Evolutionary conservation across 2,888 invertebrate species (phyloP).

Genomic region (Trilocha varians): DNA sequence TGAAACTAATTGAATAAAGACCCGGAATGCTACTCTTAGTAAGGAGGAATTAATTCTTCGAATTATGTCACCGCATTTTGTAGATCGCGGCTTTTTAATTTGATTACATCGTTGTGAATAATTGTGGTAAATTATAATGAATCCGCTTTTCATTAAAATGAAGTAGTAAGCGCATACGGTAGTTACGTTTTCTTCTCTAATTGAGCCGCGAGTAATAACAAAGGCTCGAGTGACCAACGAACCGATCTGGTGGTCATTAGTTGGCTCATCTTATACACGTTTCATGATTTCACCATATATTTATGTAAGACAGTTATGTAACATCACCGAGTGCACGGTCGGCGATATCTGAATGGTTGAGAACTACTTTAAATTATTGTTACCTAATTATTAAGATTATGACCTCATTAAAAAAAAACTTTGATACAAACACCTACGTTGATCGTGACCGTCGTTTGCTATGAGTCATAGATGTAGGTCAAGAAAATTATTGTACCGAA

Average conservation of each 20-base stretch:
- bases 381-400: not conserved
- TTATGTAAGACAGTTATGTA: slow-evolving; percentile 62
- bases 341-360: slow-evolving; percentile 16
- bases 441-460: not conserved
- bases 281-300: slow-evolving; percentile 47
- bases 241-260: slow-evolving; percentile 40
- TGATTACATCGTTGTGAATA: no score
- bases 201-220: no score
- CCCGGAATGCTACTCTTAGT: no score
- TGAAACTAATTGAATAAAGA: not conserved
- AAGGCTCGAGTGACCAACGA: not conserved
- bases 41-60: no score
- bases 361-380: slow-evolving; percentile 7
- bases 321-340: slow-evolving; percentile 41
- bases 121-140: no score
- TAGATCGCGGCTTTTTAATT: no score
- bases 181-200: no score
- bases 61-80: no score
- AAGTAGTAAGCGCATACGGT: no score
- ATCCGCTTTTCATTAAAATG: no score
- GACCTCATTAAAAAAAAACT: no score
- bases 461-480: not conserved
- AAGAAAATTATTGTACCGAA: no score
- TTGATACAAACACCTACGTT: not conserved
- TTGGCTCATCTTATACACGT: slow-evolving; percentile 44